Evolutionary conservation across 2,797 vertebrate species (phyloP).

Genomic region (Galago senegalensis): DNA sequence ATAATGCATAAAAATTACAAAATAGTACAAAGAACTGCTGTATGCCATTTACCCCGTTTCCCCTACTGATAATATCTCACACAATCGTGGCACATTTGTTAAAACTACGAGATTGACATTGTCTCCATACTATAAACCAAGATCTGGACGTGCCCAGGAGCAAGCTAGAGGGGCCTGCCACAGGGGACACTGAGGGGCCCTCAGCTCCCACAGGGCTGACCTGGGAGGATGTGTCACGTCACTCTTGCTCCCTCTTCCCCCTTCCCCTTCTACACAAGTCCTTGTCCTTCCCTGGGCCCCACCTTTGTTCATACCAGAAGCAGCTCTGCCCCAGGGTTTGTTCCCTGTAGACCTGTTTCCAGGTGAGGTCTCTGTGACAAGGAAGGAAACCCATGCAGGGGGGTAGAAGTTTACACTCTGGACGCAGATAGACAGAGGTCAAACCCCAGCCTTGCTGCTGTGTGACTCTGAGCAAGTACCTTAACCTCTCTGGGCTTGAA

Average conservation of each 20-base stretch:
- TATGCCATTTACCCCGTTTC: background rate
- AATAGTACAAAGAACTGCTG: background rate
- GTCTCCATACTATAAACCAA: background rate
- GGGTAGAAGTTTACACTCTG: background rate
- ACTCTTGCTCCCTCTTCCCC: background rate
- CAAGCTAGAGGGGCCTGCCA: background rate
- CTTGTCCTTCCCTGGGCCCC: background rate
- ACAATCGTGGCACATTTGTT: background rate
- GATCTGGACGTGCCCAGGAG: background rate
- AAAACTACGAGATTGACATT: background rate
- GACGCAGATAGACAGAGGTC: background rate
- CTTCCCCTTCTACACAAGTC: background rate
- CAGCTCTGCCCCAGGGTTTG: background rate
- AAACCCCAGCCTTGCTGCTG: background rate
- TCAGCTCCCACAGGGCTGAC: background rate
- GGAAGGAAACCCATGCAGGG: background rate
- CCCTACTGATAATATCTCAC: background rate
- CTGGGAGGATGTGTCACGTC: background rate
- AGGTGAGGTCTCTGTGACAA: background rate
- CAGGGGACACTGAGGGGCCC: background rate
- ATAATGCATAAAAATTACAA: background rate
- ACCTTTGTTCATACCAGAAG: background rate
- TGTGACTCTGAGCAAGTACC: background rate
- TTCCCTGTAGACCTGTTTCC: background rate
- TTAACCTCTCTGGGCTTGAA: conserved; percentile 33